A percentile compares a stretch with the other conserved stretches of the same genome.
These are phyloP conservation scores for Platalea minor DNA, from an alignment of 2,797 vertebrate species.

Conservation along the genomic window DNA sequence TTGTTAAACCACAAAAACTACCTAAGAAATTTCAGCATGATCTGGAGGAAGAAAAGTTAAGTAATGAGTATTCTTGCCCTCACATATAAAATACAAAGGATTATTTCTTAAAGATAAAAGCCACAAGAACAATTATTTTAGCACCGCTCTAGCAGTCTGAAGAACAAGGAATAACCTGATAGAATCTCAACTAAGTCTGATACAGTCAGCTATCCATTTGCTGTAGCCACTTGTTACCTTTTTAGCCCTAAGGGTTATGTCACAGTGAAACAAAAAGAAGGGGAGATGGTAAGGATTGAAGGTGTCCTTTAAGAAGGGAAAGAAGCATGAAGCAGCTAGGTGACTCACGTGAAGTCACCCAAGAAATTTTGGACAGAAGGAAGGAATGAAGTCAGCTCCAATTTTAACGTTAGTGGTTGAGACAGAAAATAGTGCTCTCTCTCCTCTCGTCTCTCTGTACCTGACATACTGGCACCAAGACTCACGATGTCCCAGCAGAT, in stretches of 20 bases:
- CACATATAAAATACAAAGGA: neutral
- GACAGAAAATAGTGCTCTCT: neutral
- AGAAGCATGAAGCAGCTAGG: neutral
- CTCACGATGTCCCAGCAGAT: neutral
- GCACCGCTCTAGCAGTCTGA: neutral
- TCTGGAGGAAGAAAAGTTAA: neutral
- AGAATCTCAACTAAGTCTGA: neutral
- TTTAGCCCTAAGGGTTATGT: neutral
- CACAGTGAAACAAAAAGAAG: neutral
- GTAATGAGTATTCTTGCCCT: neutral
- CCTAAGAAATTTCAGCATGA: neutral
- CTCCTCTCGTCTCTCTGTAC: neutral
- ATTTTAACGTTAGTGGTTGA: neutral
- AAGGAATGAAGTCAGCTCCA: neutral
- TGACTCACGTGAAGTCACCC: neutral
- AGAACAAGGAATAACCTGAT: neutral
- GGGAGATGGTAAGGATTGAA: neutral
- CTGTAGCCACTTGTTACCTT: neutral
- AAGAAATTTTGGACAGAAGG: neutral
- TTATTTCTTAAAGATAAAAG: neutral
- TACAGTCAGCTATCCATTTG: neutral
- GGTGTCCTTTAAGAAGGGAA: neutral
- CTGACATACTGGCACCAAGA: neutral
- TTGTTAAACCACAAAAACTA: neutral
- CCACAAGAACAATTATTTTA: neutral